Percentiles rank a stretch among this genome's conserved stretches.
These are phyloP conservation scores for Margaritifera margaritifera DNA, from an alignment of 2,888 invertebrate species.

Conservation along the genomic window DNA sequence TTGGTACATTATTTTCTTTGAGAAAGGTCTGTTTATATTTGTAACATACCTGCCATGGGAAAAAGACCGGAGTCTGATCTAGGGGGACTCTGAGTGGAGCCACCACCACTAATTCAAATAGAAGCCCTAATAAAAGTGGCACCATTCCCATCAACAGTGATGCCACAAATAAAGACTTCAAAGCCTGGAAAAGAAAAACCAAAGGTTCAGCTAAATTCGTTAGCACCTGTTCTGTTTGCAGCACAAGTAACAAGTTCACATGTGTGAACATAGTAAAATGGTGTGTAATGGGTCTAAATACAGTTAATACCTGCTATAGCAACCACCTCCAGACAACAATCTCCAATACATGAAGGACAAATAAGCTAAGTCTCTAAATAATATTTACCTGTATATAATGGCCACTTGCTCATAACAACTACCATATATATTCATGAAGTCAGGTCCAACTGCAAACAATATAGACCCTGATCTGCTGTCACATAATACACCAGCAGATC, in stretches of 20 bases:
- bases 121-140: constrained; percentile 89
- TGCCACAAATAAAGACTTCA: constrained; percentile 82
- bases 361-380: no score
- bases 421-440: no score
- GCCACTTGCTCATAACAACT: not conserved
- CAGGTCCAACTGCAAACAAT: no score
- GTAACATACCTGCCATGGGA: constrained; percentile 75
- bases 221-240: not conserved
- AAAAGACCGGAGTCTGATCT: constrained; percentile 85
- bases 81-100: constrained; percentile 94
- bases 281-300: no score
- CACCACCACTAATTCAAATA: constrained; percentile 90
- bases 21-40: no score
- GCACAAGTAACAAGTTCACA: not conserved
- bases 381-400: not conserved
- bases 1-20: not conserved
- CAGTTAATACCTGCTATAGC: no score
- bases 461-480: no score
- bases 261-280: no score
- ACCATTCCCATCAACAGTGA: constrained; percentile 88
- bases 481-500: no score
- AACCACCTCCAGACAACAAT: no score
- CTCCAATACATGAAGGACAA: no score
- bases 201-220: no score
- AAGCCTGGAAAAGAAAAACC: constrained; percentile 74